Conservation (phyloP, 2,113 vertebrate species). For the Cepphus grylle region DNA sequence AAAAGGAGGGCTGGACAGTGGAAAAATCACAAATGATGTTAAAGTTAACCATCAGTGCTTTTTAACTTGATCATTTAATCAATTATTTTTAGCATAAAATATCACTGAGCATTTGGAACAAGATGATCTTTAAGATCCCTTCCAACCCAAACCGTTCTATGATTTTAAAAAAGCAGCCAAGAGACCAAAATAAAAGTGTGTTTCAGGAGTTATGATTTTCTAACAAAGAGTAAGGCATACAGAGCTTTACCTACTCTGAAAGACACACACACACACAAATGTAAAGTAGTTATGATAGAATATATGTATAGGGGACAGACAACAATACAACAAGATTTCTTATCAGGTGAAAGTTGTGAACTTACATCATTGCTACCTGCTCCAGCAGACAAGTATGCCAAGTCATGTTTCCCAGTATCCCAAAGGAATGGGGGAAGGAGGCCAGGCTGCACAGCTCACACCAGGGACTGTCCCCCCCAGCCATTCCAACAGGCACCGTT, state of each 20-base stretch:
- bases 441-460: background rate
- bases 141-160: background rate
- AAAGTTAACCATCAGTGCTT: background rate
- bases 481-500: background rate
- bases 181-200: background rate
- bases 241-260: background rate
- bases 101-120: background rate
- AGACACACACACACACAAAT: background rate
- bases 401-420: accelerated
- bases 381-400: background rate
- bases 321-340: background rate
- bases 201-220: background rate
- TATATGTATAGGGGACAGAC: background rate
- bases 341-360: background rate
- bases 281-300: accelerated
- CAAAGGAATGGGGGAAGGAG: background rate
- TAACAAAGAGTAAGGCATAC: background rate
- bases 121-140: background rate
- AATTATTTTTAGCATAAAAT: background rate
- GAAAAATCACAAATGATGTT: background rate
- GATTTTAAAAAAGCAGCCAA: background rate
- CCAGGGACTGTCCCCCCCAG: background rate
- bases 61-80: background rate
- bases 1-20: background rate
- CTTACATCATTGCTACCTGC: background rate